Percentiles rank a stretch among this genome's conserved stretches.
phyloP scores from a whole-genome alignment of 2,888 invertebrate species.

The Drosophila algonquin region DNA sequence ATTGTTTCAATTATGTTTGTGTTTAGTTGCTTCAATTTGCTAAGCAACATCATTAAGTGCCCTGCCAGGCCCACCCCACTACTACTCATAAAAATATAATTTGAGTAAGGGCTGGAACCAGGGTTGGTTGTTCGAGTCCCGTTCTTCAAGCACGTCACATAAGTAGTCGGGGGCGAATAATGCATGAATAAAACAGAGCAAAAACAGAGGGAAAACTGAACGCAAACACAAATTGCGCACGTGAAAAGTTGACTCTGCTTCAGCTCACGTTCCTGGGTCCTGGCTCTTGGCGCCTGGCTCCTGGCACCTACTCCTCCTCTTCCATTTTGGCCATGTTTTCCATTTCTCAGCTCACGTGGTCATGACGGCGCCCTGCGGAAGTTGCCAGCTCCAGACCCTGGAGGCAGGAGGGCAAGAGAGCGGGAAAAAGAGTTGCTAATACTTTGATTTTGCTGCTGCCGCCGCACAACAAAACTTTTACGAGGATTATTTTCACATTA shows the following conservation, averaged over 20 bases:
- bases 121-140: no score
- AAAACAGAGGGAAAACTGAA: slow-evolving; percentile 31
- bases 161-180: slow-evolving; percentile 22
- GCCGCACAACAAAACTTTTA: slow-evolving; percentile 51
- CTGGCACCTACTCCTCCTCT: slow-evolving; percentile 5
- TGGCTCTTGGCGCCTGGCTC: slow-evolving; percentile 5
- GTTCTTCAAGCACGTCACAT: no score
- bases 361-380: slow-evolving; percentile 55
- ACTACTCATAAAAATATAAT: slow-evolving; percentile 68
- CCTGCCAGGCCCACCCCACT: slow-evolving; percentile 31
- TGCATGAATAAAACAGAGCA: slow-evolving; percentile 65
- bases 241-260: slow-evolving; percentile 50
- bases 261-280: slow-evolving; percentile 21
- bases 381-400: slow-evolving; percentile 38
- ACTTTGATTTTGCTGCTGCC: slow-evolving; percentile 65
- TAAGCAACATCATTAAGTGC: slow-evolving; percentile 79
- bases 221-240: slow-evolving; percentile 49
- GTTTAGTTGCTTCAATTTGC: slow-evolving; percentile 80
- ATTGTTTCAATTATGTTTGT: slow-evolving; percentile 80
- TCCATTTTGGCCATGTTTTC: slow-evolving; percentile 25
- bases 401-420: slow-evolving; percentile 10
- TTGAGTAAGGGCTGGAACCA: slow-evolving; percentile 33
- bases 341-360: slow-evolving; percentile 43
- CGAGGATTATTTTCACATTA: slow-evolving; percentile 76
- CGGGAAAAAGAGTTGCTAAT: slow-evolving; percentile 54